Percentiles rank a stretch among this genome's conserved stretches.
Evolutionary conservation across 2,888 invertebrate genomes (phyloP).

Genomic region (Pyrrhia umbra): DNA sequence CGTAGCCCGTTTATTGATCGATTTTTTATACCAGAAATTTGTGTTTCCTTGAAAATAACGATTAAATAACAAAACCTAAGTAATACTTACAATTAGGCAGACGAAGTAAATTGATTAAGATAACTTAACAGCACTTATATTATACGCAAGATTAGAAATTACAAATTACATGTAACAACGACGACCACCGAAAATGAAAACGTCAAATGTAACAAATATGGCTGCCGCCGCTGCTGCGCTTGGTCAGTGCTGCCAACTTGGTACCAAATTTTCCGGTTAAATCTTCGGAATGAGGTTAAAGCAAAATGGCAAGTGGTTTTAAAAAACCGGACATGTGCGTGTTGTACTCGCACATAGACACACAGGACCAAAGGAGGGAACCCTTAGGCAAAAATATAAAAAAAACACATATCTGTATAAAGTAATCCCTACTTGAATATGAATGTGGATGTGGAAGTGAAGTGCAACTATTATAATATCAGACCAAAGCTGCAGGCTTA

Average conservation of each 20-base stretch:
- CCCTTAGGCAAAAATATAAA: too few species aligned
- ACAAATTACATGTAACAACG: not conserved
- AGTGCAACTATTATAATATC: too few species aligned
- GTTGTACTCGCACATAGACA: too few species aligned
- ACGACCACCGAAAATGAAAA: slow-evolving; percentile 22
- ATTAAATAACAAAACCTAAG: not conserved
- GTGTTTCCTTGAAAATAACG: not conserved
- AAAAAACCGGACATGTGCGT: too few species aligned
- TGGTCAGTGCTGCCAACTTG: slow-evolving; percentile 15
- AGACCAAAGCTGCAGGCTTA: too few species aligned
- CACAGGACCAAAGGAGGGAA: too few species aligned
- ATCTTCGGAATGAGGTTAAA: too few species aligned
- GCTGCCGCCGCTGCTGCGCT: slow-evolving; percentile 24
- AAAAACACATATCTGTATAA: too few species aligned
- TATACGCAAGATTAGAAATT: not conserved
- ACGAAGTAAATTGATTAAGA: not conserved
- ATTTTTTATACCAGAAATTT: slow-evolving; percentile 13
- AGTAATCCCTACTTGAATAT: too few species aligned
- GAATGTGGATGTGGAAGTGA: too few species aligned
- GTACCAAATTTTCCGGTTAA: not conserved
- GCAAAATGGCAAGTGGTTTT: too few species aligned
- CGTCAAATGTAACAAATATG: slow-evolving; percentile 52
- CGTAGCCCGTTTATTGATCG: slow-evolving; percentile 46
- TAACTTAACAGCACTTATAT: slow-evolving; percentile 15
- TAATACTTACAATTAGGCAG: slow-evolving; percentile 37